Base-by-base conservation (phyloP, 2,888 invertebrate genomes). In the Aspidiotus rigidus region DNA sequence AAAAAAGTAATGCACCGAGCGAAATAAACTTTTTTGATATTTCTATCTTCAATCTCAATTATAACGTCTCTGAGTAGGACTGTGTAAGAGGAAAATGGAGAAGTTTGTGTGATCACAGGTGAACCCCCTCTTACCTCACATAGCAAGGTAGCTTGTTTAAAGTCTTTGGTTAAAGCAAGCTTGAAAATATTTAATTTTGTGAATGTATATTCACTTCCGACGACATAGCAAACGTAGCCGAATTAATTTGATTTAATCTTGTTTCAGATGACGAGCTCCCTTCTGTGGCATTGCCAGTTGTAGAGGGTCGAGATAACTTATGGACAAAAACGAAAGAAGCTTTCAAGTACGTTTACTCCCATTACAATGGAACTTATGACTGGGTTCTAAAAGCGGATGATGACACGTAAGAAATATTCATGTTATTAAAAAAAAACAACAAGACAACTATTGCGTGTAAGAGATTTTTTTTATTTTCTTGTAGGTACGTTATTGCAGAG, bases 371-470 rank as follows among this genome's bases (percentile, higher is more conserved):
- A 73, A 85, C 94, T 67, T 92, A 89, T 1, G 96, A 97, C 79
- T 97, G 95, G 95, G 97, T 99, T 78, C 81, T 97, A 75, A 99
- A 99, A 79, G 97, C 98, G n/a, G 98, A 98, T 76, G 98, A 98
- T 79, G 97, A 98, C 77, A 97, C 98, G 82, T 90, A 77, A 83
- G 86, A 41, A 71, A 55, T 9, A 62, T 15, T 41, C 41, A 40
- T 9, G 7, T 9, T n/a, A n/a, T 39, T 10, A 13, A 40, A 16
- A 17, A 56, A 64, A 41, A 54, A 6, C 39, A 11, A 28, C 5
- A 28, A 28, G 15, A 6, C 15, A n/a, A 53, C 13, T 13, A 11
- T 3, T 6, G 9, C 10, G 16, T 10, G 9, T 11, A 13, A 2
- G 6, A 6, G 16, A 59, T 17, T 15, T 16, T 16, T 7, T 61